Conservation (phyloP, 2,113 vertebrate species). For the Pyrgilauda ruficollis region DNA sequence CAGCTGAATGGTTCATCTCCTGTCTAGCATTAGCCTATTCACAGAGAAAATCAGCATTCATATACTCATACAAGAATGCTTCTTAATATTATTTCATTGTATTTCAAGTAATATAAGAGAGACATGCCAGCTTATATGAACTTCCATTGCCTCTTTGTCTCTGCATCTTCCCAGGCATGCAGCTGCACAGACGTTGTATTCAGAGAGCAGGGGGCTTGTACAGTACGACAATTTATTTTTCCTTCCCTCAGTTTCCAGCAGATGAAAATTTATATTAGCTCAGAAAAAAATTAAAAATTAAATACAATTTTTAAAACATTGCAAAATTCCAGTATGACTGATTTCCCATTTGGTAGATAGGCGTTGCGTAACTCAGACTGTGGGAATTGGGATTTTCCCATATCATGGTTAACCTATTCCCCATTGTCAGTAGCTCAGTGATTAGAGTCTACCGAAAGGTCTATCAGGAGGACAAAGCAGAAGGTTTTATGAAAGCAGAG, state of each 20-base stretch:
- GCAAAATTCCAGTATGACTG: neutral
- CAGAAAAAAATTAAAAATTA: neutral
- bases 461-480: neutral
- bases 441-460: neutral
- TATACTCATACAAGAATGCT: neutral
- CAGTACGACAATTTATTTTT: neutral
- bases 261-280: neutral
- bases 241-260: neutral
- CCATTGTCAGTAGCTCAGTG: neutral
- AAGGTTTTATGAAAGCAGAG: neutral
- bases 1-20: slow-evolving; percentile 10
- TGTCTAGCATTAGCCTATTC: neutral
- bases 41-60: slow-evolving; percentile 24
- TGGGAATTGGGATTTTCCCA: neutral
- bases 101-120: neutral
- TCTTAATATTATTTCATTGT: slow-evolving; percentile 4
- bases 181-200: neutral
- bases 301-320: neutral
- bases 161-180: neutral
- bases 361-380: neutral
- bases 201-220: neutral
- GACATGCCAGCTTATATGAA: neutral
- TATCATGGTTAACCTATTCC: neutral
- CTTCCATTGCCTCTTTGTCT: neutral
- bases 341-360: neutral